Base-by-base conservation (phyloP, 2,888 invertebrate genomes). In the Galeruca laticollis region DNA sequence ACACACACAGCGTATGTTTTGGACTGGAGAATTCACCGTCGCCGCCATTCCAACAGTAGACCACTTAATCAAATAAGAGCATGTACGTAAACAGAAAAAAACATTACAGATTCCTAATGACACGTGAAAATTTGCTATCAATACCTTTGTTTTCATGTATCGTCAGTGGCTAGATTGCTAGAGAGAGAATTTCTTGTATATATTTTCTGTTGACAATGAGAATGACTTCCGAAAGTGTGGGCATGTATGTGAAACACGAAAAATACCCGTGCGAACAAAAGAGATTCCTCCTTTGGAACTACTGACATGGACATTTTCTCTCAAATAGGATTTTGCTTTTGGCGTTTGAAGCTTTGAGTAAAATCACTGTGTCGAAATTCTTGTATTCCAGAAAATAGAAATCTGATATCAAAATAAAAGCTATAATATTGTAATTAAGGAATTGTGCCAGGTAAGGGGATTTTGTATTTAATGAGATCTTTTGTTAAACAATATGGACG, bases 111-210 rank as follows among this genome's bases (percentile, higher is more conserved):
- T 57, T 15, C 33, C 26, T 9, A 20, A 57, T 57, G 35, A n/a
- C n/a, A n/a, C n/a, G n/a, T n/a, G n/a, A n/a, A n/a, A n/a, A n/a
- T n/a, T n/a, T n/a, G n/a, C n/a, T n/a, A n/a, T n/a, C n/a, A n/a
- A n/a, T n/a, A n/a, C n/a, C n/a, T n/a, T n/a, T n/a, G n/a, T n/a
- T n/a, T n/a, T n/a, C n/a, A n/a, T n/a, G n/a, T n/a, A n/a, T n/a
- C n/a, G n/a, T n/a, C n/a, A n/a, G n/a, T n/a, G n/a, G n/a, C n/a
- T n/a, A n/a, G n/a, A n/a, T n/a, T n/a, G n/a, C n/a, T n/a, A n/a
- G n/a, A n/a, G n/a, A n/a, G n/a, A n/a, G n/a, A n/a, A n/a, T 51
- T 69, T 59, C 62, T 61, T 69, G 71, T 71, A 71, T 69, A 71
- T 71, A 71, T 71, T 71, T 71, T 68, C 68, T 69, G 71, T 68